Evolutionary conservation across 1,140 invertebrate genomes (phyloP).

Genomic region (Brachionus sp.): DNA sequence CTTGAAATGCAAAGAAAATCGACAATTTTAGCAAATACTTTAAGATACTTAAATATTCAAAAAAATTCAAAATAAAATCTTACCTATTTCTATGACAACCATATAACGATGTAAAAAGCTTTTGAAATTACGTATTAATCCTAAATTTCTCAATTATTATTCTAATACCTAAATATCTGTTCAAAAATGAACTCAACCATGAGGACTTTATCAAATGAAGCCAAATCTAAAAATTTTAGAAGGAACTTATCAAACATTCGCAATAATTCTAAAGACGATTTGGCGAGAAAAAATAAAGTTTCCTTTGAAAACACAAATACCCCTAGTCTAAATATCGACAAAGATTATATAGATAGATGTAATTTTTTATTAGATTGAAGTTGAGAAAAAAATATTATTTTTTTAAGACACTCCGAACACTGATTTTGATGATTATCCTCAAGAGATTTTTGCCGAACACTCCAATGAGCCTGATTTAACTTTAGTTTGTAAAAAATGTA

Average conservation of each 20-base stretch:
- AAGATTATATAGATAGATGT: constrained; percentile 15
- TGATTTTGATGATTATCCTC: constrained; percentile 27
- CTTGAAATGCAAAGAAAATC: background rate
- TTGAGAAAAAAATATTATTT: background rate
- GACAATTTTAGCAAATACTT: background rate
- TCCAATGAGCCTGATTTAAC: background rate
- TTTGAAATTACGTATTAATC: background rate
- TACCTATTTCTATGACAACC: background rate
- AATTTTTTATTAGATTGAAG: background rate
- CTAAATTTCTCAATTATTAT: background rate
- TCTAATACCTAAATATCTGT: background rate
- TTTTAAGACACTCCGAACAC: constrained; percentile 20
- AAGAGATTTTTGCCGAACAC: background rate
- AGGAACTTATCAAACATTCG: background rate
- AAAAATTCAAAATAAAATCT: background rate
- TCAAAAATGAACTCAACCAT: background rate
- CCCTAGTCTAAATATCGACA: constrained; percentile 29
- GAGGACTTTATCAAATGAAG: background rate
- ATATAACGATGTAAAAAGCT: background rate
- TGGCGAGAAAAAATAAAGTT: background rate
- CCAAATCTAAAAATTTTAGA: background rate
- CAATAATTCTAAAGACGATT: background rate
- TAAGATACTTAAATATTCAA: constrained; percentile 11
- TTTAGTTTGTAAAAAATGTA: constrained; percentile 9
- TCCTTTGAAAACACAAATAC: background rate